Evolutionary conservation across 2,888 invertebrate genomes (phyloP).

Genomic region (Rhimphoctona megacephalus): DNA sequence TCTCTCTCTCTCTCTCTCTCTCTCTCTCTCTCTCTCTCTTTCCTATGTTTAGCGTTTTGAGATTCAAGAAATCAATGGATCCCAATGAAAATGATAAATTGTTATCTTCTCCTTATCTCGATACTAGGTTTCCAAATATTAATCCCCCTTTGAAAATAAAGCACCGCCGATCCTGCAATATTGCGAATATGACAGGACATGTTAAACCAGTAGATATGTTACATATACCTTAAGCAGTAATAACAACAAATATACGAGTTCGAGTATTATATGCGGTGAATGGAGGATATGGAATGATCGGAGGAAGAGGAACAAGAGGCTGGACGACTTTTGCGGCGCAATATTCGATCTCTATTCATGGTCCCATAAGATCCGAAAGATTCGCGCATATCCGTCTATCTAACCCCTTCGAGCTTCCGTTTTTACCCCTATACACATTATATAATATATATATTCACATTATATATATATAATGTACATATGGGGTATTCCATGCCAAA

Average conservation of each 20-base stretch:
- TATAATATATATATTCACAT: not conserved
- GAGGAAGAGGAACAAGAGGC: constrained; percentile 67
- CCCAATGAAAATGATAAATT: not conserved
- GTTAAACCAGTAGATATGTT: constrained; percentile 22
- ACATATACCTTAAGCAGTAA: constrained; percentile 60
- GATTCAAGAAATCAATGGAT: not conserved
- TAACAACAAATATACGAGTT: constrained; percentile 62
- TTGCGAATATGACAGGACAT: constrained; percentile 43
- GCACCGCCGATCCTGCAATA: constrained; percentile 46
- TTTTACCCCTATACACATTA: constrained; percentile 14
- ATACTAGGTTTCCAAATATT: not conserved
- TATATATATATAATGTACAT: not conserved
- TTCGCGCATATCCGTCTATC: constrained; percentile 48
- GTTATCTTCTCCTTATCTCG: not conserved
- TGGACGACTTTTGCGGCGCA: constrained; percentile 69
- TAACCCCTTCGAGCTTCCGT: constrained; percentile 44
- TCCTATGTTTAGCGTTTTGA: not conserved
- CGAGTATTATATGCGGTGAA: constrained; percentile 53
- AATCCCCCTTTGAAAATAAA: constrained; percentile 6
- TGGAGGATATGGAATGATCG: constrained; percentile 44
- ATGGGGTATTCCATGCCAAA: too few relatives aligned
- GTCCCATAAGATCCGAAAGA: constrained; percentile 42
- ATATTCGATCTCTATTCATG: constrained; percentile 60
- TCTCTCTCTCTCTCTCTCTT: not conserved
- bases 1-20: too few relatives aligned